Percentiles rank a stretch among this genome's conserved stretches.
Evolutionary conservation across 2,113 vertebrate species (phyloP).

Genomic region (Onychorhynchus coronatus): DNA sequence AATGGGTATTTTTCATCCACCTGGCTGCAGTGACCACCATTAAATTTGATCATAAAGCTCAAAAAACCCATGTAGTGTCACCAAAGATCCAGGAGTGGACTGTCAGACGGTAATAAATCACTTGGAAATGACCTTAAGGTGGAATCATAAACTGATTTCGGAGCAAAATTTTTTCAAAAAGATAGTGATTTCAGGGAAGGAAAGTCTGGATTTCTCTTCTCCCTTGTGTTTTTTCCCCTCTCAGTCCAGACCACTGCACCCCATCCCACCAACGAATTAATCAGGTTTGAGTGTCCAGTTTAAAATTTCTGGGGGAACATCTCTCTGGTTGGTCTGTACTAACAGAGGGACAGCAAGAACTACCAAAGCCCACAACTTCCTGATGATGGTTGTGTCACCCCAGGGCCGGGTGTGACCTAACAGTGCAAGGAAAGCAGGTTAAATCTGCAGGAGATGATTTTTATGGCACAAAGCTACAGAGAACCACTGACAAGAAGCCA

Average conservation of each 20-base stretch:
- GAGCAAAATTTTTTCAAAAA: neutral
- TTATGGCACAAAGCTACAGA: neutral
- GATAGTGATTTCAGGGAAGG: neutral
- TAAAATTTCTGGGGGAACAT: neutral
- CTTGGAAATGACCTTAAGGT: neutral
- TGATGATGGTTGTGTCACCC: neutral
- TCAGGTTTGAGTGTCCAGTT: neutral
- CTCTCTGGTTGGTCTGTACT: neutral
- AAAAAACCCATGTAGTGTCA: neutral
- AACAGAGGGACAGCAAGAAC: neutral
- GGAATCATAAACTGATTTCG: neutral
- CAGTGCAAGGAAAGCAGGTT: neutral
- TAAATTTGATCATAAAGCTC: conserved; percentile 31
- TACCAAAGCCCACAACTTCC: neutral
- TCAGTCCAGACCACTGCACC: neutral
- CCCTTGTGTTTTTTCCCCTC: neutral
- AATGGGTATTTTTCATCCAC: conserved; percentile 22
- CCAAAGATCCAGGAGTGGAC: neutral
- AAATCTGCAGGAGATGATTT: neutral
- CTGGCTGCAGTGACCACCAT: neutral
- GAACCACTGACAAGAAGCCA: neutral
- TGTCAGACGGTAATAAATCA: neutral
- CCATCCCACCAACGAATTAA: neutral
- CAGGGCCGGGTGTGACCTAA: neutral
- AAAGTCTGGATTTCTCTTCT: neutral